Percentiles rank a stretch among this genome's conserved stretches.
Evolutionary conservation across 2,888 invertebrate species (phyloP).

Genomic region (Stomorhina lunata): DNA sequence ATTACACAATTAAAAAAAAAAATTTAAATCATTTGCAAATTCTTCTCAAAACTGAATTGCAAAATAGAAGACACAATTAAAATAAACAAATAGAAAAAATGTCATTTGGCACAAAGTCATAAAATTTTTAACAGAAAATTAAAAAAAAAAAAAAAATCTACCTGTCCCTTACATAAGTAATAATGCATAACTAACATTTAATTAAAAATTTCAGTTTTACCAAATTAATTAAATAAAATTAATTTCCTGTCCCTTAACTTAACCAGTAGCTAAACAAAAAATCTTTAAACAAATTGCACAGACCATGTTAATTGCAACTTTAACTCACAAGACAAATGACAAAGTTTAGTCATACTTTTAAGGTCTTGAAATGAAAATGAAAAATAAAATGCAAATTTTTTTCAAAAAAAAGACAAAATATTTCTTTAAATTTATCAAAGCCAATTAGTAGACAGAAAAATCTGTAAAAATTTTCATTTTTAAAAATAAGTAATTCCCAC

Average conservation of each 20-base stretch:
- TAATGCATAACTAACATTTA: no score
- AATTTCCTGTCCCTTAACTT: neutral
- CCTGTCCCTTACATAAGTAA: neutral
- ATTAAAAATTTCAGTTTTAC: no score
- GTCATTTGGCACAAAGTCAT: no score
- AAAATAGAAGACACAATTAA: no score
- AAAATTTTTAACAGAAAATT: no score
- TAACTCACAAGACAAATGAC: conserved; percentile 23
- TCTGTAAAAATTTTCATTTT: neutral
- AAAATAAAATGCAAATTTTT: neutral
- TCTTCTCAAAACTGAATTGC: no score
- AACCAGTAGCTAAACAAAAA: neutral
- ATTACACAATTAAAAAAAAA: no score
- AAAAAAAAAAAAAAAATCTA: neutral
- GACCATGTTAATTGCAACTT: conserved; percentile 26
- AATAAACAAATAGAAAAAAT: no score
- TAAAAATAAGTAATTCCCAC: conserved; percentile 55
- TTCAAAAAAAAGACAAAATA: neutral
- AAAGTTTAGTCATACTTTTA: conserved; percentile 29
- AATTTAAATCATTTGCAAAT: no score
- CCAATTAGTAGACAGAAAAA: conserved; percentile 42
- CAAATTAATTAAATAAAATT: neutral
- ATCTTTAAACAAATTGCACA: neutral
- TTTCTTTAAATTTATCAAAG: conserved; percentile 54
- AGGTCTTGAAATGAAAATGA: neutral